Evolutionary conservation across 2,888 invertebrate species (phyloP), one percentile per base, ranked within the genome.

Genomic region (Syritta pipiens): DNA sequence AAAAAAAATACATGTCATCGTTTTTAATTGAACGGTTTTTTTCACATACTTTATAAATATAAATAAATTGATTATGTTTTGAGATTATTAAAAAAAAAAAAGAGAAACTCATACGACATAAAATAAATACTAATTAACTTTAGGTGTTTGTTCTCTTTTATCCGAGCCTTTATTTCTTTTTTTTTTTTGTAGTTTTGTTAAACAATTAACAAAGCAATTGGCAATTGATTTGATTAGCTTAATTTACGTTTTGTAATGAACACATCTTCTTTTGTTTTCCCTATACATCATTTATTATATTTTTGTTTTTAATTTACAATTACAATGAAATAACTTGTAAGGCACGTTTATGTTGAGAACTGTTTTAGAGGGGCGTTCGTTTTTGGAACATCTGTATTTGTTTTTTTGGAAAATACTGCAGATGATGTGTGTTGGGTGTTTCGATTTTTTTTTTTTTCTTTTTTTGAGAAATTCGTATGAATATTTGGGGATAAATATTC

Each of bases 251-350:
- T 17, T 37, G 14, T 46, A 62, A 22, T 77, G 77, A 77, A 77
- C 77, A 77, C 77, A 77, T 72, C 65, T 53, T 72, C n/a, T 72
- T 51, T 51, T 53, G 65, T 59, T 40, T 68, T 51, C n/a, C 26
- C n/a, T 60, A 37, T 19, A 55, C 42, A 4, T 17, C 22, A 35
- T n/a, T 12, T 30, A 48, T 35, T 26, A 26, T 26, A 32, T 9
- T 40, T 46, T 30, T 28, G 30, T 57, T 44, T 44, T 20, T 6
- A 35, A 57, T 46, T 40, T 44, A 17, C 24, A 65, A 20, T 49
- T 10, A 24, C 32, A 51, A 57, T n/a, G 24, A 40, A 55, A 65
- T 1, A 24, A 60, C 10, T n/a, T n/a, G 14, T 14, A 37, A 37
- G 37, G 37, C 37, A 37, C 37, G n/a, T n/a, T n/a, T n/a, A n/a